Percentiles rank a stretch among this genome's conserved stretches.
These are phyloP conservation scores for Drosophila subsilvestris DNA, from an alignment of 2,888 invertebrate species.

Conservation along the genomic window DNA sequence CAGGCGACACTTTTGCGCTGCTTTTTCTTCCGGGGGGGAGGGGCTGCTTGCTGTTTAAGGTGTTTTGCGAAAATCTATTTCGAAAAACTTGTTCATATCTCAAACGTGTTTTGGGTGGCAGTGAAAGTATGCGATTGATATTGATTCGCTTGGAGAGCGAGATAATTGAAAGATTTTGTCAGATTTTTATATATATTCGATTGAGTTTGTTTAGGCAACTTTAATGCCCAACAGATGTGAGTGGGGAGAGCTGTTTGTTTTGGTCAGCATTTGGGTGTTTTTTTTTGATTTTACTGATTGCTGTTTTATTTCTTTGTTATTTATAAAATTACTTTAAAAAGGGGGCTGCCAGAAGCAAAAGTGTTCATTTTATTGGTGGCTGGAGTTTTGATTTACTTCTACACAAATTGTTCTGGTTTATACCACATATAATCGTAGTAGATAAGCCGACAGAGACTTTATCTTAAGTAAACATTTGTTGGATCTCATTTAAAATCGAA, in stretches of 20 bases:
- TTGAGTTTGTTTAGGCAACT: not conserved
- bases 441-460: too few species aligned
- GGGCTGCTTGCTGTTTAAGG: slow-evolving; percentile 17
- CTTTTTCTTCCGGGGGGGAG: not conserved
- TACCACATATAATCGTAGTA: too few species aligned
- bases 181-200: not conserved
- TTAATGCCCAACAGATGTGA: not conserved
- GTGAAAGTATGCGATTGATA: not conserved
- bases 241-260: not conserved
- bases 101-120: not conserved
- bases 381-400: too few species aligned
- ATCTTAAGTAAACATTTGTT: too few species aligned
- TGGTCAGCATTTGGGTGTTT: not conserved
- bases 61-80: slow-evolving; percentile 36
- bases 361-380: too few species aligned
- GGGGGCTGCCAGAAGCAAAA: too few species aligned
- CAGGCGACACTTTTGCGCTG: slow-evolving; percentile 25
- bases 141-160: not conserved
- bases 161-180: not conserved
- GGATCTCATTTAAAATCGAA: too few species aligned
- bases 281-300: not conserved
- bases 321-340: too few species aligned
- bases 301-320: too few species aligned
- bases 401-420: too few species aligned
- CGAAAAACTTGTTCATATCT: slow-evolving; percentile 31